Base-by-base conservation (phyloP, 2,888 invertebrate genomes). In the Trichopoda pennipes region DNA sequence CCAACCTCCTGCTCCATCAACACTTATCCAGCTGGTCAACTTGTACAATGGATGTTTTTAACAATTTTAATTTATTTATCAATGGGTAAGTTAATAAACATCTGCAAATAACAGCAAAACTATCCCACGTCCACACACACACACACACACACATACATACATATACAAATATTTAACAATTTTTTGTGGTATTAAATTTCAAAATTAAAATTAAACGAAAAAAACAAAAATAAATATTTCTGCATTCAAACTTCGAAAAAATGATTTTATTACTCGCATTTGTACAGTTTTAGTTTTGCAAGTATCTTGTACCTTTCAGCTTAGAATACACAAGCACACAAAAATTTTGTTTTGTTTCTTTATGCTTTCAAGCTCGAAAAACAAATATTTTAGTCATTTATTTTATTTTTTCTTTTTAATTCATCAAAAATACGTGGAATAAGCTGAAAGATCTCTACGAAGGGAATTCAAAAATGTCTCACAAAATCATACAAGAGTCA, bases 11-110 rank as follows among this genome's bases (percentile, higher is more conserved):
- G 66, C 53, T 14, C 38, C 47, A 35, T 28, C 44, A 55, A 55
- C 12, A 35, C 32, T 3, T 51, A 49, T 60, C 60, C 80, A 74
- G 55, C 75, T 86, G 87, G 85, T 51, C 68, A 72, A 63, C 23
- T 79, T 68, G 32, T 80, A 38, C 84, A 84, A 75, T 89, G 89
- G 88, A 87, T 90, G 85, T 86, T 87, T 85, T 85, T 89, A 84
- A 85, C 88, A 76, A 80, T 88, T 81, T 85, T 88, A 85, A 86
- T 89, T 85, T 88, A 86, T 85, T 86, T 89, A 87, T 86, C 89
- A 85, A 88, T 87, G 87, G 90, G 89, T 89, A 85, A 89, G 89
- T 85, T 38, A 38, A 38, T 38, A 12, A 38, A 12, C 7, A 38
- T 12, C 38, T 38, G 38, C 47, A 47, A 61, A 73, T 12, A 66